These are phyloP conservation scores for Dipodomys stephensi DNA, from an alignment of 2,113 vertebrate species.

Conservation along the genomic window DNA sequence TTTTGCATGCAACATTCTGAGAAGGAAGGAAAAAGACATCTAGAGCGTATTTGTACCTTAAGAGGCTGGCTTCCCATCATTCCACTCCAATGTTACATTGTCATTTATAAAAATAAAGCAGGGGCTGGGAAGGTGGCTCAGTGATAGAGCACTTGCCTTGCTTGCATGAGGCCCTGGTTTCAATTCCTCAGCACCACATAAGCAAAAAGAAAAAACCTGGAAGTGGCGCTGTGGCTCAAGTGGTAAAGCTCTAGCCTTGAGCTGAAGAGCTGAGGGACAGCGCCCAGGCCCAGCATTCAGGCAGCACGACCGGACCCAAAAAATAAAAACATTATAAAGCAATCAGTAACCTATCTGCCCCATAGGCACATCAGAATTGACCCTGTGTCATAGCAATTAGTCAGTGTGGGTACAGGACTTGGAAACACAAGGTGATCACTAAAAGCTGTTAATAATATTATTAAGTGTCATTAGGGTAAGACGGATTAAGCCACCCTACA, in stretches of 20 bases:
- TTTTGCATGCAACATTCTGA: slow-evolving; percentile 37
- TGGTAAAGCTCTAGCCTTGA: no score
- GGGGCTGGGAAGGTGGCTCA: no score
- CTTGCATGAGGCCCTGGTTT: no score
- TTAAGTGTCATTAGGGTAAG: neutral
- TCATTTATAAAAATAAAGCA: neutral
- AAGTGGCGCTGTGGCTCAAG: no score
- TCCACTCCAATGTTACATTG: neutral
- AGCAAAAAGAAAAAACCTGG: no score
- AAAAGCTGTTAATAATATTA: neutral
- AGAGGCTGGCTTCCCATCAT: neutral
- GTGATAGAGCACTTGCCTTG: no score
- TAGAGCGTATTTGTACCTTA: neutral
- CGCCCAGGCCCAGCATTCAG: no score
- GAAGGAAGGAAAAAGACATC: neutral
- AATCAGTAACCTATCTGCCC: neutral
- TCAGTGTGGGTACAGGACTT: slow-evolving; percentile 24
- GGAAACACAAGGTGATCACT: slow-evolving; percentile 48
- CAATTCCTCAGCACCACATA: no score
- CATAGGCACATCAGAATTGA: neutral
- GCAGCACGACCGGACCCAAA: no score
- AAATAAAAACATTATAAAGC: neutral
- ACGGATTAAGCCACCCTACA: neutral
- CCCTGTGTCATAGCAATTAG: neutral
- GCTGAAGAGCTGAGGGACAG: no score